Evolutionary conservation across 2,113 vertebrate species (phyloP), one percentile per base, ranked within the genome.

Genomic region (Psophia crepitans): DNA sequence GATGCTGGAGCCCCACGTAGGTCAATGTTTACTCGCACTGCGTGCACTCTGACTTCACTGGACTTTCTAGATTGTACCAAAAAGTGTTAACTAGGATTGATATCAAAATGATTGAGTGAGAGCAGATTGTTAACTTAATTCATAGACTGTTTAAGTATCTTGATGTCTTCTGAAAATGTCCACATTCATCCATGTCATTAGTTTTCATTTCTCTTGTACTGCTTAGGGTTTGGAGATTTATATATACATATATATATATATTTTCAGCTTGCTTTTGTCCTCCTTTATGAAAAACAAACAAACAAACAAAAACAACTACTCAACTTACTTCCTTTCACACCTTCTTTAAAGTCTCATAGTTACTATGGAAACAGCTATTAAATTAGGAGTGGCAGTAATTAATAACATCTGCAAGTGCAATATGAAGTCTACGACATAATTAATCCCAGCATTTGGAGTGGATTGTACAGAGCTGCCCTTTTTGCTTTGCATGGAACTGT

Each of bases 331-430:
- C 35, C 27, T 10, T 88, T 95, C 37, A 84, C 70, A 83, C n/a
- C 23, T 81, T 90, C 60, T 76, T 83, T 76, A 64, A 79, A 56
- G 32, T 77, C 49, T 16, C n/a, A 54, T 24, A 58, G 93, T 97
- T 87, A 66, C 96, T 89, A 96, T 94, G 60, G 96, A 89, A 96
- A 97, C 89, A 80, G 84, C 66, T 93, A 87, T 89, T 84, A 92
- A 95, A 91, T 17, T 76, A 39, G 79, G 89, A 96, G 87, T 95
- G 88, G 58, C 49, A 77, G 89, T 94, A 96, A 97, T 96, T 96
- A 95, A 87, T 74, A 92, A 96, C 89, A 95, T 94, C 87, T 97
- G 96, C 70, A 96, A 96, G 74, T 93, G 78, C 81, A 93, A 20
- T 61, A 73, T 70, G 84, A 96, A 95, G 74, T 77, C 74, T 87